Evolutionary conservation across 2,797 vertebrate species (phyloP).

Genomic region (Halcyon leucocephala): DNA sequence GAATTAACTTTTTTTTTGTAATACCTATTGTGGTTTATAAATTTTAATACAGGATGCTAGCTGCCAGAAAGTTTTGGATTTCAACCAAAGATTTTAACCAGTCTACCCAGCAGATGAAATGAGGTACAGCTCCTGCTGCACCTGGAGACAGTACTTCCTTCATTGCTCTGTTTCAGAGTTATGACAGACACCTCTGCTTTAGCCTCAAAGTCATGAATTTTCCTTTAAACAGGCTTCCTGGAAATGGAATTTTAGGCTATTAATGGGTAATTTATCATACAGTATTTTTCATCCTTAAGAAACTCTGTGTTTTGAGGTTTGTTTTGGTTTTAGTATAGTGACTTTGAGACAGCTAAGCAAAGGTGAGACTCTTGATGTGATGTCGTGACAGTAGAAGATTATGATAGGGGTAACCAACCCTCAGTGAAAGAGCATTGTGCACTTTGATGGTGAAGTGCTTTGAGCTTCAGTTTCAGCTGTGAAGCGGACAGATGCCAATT

Average conservation of each 20-base stretch:
- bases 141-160: constrained; percentile 82
- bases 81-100: constrained; percentile 75
- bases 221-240: constrained; percentile 81
- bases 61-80: constrained; percentile 81
- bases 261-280: constrained; percentile 80
- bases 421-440: not conserved
- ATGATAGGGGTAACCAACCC: not conserved
- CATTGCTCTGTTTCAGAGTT: constrained; percentile 77
- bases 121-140: constrained; percentile 73
- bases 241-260: constrained; percentile 75
- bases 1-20: constrained; percentile 82
- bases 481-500: constrained; percentile 51
- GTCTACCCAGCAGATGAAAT: constrained; percentile 75
- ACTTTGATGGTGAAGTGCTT: constrained; percentile 42
- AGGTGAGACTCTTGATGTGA: constrained; percentile 21
- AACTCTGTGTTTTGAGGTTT: constrained; percentile 61
- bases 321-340: constrained; percentile 37
- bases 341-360: constrained; percentile 10
- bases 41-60: constrained; percentile 82
- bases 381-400: constrained; percentile 27
- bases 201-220: constrained; percentile 77
- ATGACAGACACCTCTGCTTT: constrained; percentile 79
- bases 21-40: constrained; percentile 82
- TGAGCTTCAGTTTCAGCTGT: not conserved
- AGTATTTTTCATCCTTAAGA: constrained; percentile 72